Conservation (phyloP, 1,140 invertebrate species). For the Drosophila lacteicornis region DNA sequence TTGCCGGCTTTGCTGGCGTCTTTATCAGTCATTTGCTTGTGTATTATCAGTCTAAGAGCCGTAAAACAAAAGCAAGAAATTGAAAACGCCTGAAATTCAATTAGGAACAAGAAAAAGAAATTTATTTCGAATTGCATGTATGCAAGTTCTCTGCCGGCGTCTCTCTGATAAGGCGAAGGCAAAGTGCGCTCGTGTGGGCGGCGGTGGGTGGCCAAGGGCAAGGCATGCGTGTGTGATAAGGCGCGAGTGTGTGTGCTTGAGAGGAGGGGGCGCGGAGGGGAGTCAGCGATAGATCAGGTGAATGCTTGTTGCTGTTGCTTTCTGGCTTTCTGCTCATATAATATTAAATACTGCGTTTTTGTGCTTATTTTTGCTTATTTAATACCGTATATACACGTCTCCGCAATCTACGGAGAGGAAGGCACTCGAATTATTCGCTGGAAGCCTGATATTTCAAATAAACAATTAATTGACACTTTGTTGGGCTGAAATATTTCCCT, state of each 20-base stretch:
- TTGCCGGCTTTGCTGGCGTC: slow-evolving; percentile 44
- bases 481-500: neutral
- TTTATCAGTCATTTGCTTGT: slow-evolving; percentile 54
- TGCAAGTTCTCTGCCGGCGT: slow-evolving; percentile 25
- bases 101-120: slow-evolving; percentile 40
- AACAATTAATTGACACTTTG: neutral
- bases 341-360: neutral
- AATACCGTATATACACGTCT: neutral
- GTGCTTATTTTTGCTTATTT: neutral
- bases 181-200: slow-evolving; percentile 40
- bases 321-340: slow-evolving; percentile 7
- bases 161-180: slow-evolving; percentile 15
- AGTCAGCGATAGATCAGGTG: slow-evolving; percentile 20
- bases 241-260: neutral
- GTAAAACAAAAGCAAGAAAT: slow-evolving; percentile 15
- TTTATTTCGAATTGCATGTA: slow-evolving; percentile 36
- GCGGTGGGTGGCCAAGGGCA: slow-evolving; percentile 36
- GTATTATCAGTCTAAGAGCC: slow-evolving; percentile 51
- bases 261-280: no score
- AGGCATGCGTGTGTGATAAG: slow-evolving; percentile 68
- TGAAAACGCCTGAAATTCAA: slow-evolving; percentile 56
- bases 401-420: neutral
- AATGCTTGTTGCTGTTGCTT: slow-evolving; percentile 10
- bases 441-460: neutral
- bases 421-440: neutral